Base-by-base conservation (phyloP, 2,888 invertebrate genomes). In the Tinea trinotella region DNA sequence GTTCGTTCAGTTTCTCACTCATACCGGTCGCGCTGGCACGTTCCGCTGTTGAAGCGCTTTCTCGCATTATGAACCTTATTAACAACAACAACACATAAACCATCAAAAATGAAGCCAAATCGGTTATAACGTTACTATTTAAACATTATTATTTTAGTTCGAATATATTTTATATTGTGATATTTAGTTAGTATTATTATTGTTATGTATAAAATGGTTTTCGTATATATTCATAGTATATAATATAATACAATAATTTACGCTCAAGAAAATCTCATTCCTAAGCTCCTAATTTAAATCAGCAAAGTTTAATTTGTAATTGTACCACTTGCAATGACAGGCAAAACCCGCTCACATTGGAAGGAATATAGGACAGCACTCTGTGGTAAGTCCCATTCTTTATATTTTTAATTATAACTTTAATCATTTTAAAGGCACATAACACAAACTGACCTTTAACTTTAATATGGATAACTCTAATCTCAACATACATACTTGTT, bases 241-340 rank as follows among this genome's bases (percentile, higher is more conserved):
- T 68, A 66, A 50, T 53, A 67, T 70, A 61, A 62, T 55, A 61
- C 71, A 17, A 68, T 70, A 68, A 64, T 71, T 76, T 77, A 83
- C 83, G 84, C 85, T 85, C 85, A 85, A 84, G 71, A 74, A 75
- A 82, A 82, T 82, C 82, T 85, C 85, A 85, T 85, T 85, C 85
- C 85, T 84, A 79, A 77, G 54, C 71, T 59, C 71, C 75, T 76
- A 74, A 70, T 64, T 61, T 56, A 62, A 69, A 67, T 64, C 67
- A 69, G 66, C 61, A 67, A 68, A 71, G 63, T 60, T 63, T 12
- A 30, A 54, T 19, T 17, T 36, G 68, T 62, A 63, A 63, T 63
- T 60, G 65, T 65, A 70, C 68, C 67, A 70, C 65, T 71, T 68
- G 64, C 74, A 71, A 86, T 86, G 86, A 82, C 85, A 71, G 77